A percentile compares a stretch with the other conserved stretches of the same genome.
phyloP scores from a whole-genome alignment of 2,113 vertebrate species.

The Sebastes schlegelii region DNA sequence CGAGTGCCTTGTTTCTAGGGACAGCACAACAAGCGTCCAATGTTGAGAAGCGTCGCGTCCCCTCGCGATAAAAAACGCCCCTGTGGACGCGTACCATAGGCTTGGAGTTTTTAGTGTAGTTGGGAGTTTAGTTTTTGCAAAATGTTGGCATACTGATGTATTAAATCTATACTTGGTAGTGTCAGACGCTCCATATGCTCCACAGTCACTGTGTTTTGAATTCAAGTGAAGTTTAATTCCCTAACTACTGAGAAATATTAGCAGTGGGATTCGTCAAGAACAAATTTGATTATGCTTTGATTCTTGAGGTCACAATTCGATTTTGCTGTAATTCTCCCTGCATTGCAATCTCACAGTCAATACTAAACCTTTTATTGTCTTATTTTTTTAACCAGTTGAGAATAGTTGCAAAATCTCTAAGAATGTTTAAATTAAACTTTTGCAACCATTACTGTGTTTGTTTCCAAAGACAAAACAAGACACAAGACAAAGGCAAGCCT shows the following conservation, averaged over 20 bases:
- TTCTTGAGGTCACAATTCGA: constrained; percentile 31
- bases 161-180: constrained; percentile 9
- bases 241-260: constrained; percentile 42
- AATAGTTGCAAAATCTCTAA: constrained; percentile 22
- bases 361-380: constrained; percentile 43
- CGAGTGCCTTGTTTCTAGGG: too few relatives aligned
- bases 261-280: constrained; percentile 16
- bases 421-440: constrained; percentile 41
- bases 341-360: constrained; percentile 39
- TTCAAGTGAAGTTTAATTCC: constrained; percentile 24
- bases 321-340: constrained; percentile 25
- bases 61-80: too few relatives aligned
- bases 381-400: constrained; percentile 5
- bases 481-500: not conserved
- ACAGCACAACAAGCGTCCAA: too few relatives aligned
- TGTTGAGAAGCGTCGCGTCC: too few relatives aligned
- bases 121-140: too few relatives aligned
- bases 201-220: not conserved
- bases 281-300: constrained; percentile 40
- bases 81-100: too few relatives aligned
- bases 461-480: constrained; percentile 7
- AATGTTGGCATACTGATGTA: constrained; percentile 3
- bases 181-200: constrained; percentile 1
- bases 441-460: constrained; percentile 5
- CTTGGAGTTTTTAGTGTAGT: too few relatives aligned